These are phyloP conservation scores for Hydrotaea diabolus DNA, from an alignment of 2,888 invertebrate species.

Conservation along the genomic window DNA sequence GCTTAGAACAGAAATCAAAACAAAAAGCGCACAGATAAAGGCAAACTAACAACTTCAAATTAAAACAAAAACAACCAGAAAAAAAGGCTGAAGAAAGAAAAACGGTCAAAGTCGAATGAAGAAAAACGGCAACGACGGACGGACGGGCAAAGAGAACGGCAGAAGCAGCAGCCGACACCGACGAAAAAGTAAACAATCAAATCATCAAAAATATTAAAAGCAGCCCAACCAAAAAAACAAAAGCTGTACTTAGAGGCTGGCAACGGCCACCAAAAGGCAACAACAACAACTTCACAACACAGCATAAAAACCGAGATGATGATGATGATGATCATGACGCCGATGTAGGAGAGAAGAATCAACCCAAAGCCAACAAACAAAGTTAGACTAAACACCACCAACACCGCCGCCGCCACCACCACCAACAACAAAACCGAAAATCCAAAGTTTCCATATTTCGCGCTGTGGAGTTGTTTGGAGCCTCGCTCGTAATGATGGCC, in stretches of 20 bases:
- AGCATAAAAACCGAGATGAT: slow-evolving; percentile 21
- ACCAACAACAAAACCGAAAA: neutral
- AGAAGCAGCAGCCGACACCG: slow-evolving; percentile 27
- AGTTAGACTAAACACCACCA: slow-evolving; percentile 40
- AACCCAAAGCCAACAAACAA: slow-evolving; percentile 9
- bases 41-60: slow-evolving; percentile 18
- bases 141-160: no score
- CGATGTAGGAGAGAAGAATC: slow-evolving; percentile 4
- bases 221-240: slow-evolving; percentile 38
- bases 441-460: slow-evolving; percentile 57
- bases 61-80: no score
- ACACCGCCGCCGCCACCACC: slow-evolving; percentile 12
- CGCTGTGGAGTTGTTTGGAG: slow-evolving; percentile 35
- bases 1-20: slow-evolving; percentile 2
- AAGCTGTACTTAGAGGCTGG: slow-evolving; percentile 56
- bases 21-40: neutral
- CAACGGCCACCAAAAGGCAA: neutral
- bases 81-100: no score
- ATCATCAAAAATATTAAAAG: slow-evolving; percentile 64
- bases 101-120: slow-evolving; percentile 61
- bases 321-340: slow-evolving; percentile 5
- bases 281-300: slow-evolving; percentile 5
- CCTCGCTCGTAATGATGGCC: slow-evolving; percentile 18
- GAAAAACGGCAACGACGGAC: slow-evolving; percentile 21
- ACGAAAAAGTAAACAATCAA: slow-evolving; percentile 64